Evolutionary conservation across 2,113 vertebrate genomes (phyloP), one percentile per base, ranked within the genome.

Genomic region (Pangasianodon gigas): DNA sequence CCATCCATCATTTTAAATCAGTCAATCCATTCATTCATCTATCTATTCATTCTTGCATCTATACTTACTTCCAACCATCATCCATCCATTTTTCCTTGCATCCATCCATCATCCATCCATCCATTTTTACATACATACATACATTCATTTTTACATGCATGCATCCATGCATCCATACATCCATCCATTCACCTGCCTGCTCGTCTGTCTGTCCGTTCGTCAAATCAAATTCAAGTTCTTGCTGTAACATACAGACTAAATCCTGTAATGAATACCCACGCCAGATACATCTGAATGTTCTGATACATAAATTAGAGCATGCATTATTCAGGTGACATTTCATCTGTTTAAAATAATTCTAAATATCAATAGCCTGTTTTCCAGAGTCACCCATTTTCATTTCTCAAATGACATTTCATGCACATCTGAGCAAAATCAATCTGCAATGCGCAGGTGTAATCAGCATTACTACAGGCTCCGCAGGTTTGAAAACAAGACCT

Each of bases 401-500:
- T 84, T 41, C 37, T 52, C 26, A 74, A 71, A 41, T 26, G 85
- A 11, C 48, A 37, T 56, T 41, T 54, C 67, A 74, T 41, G 85
- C 67, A 11, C 48, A 74, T 71, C 6, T 74, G 46, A 52, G 67
- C 67, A 86, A 71, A 74, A 54, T 41, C 67, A 74, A 32, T 74
- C 67, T 62, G n/a, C 24, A 29, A 16, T 62, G 5, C 37, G 67
- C 51, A 60, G 37, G 37, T 62, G 37, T 21, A 26, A 74, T 44
- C 48, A 24, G 52, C 29, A 48, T 32, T 48, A 52, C 54, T 62
- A 32, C 83, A 92, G 32, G 3, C 14, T 84, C 90, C 37, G 79
- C 79, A 77, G 52, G 75, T 86, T 52, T 75, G 84, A 41, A 85
- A 86, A 92, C 89, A 19, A 62, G 21, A 69, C 89, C 60, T 83